Base-by-base conservation (phyloP, 2,888 invertebrate genomes). In the Cephus sareptanus region DNA sequence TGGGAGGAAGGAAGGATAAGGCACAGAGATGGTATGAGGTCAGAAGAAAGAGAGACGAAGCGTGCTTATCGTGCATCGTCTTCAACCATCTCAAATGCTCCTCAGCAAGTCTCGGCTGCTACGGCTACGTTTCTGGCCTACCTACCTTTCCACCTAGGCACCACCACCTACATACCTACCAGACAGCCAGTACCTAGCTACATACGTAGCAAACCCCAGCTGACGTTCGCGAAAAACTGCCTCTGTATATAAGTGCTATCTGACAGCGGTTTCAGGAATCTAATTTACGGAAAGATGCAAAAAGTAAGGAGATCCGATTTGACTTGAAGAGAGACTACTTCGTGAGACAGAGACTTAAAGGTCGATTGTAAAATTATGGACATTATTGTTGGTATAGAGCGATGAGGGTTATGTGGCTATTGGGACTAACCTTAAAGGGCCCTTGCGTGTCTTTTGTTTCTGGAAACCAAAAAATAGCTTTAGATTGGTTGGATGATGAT, bases 31-130 rank as follows among this genome's bases (percentile, higher is more conserved):
- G 79, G 77, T 79, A 76, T 81, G 82, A 86, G 87, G 85, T 86
- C 85, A 83, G 82, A 76, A 77, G 77, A 77, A 68, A 71, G 75
- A 84, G 85, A 86, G 87, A 88, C 88, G 87, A 87, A 89, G 89
- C 90, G 91, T 91, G 91, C 91, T 91, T 91, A 91, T 91, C 91
- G 89, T 88, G 90, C 90, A 91, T 91, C 90, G 90, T 89, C 89
- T 86, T 87, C 83, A 89, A 85, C 87, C 88, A 85, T 84, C 85
- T 86, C 85, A 83, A 86, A 87, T 78, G 70, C 80, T 81, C 79
- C 82, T 81, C 81, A 76, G 73, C 74, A 77, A 77, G 79, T 34
- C 85, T 83, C 82, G 77, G 81, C 77, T 74, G 79, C 74, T 79
- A 15, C 68, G 71, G 71, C 13, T 31, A 56, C 23, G 56, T 23